Conservation (phyloP, 1,140 invertebrate species). For the roundworm (Caenorhabditis elegans) region DNA sequence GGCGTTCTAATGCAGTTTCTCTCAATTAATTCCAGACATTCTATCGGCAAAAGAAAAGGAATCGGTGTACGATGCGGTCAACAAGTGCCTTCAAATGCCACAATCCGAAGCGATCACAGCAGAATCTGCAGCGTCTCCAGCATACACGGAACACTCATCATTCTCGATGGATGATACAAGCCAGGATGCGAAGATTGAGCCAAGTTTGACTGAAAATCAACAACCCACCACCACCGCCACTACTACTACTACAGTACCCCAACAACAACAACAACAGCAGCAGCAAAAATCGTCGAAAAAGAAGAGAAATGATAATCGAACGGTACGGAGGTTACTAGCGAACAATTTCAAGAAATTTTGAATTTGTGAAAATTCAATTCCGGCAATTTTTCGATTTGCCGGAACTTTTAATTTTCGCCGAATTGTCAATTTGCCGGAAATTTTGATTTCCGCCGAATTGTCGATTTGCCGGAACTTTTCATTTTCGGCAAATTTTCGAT, state of each 20-base stretch:
- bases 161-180: slow-evolving; percentile 7
- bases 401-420: too few species aligned
- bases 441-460: too few species aligned
- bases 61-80: not conserved
- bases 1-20: too few species aligned
- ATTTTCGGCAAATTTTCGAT: too few species aligned
- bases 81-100: not conserved
- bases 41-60: not conserved
- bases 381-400: too few species aligned
- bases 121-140: not conserved
- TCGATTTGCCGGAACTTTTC: too few species aligned
- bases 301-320: slow-evolving; percentile 12
- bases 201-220: not conserved
- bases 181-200: not conserved
- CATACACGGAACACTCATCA: not conserved
- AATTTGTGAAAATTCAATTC: too few species aligned
- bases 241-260: not conserved
- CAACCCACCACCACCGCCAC: too few species aligned
- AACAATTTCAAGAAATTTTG: too few species aligned
- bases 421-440: too few species aligned
- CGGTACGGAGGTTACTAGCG: not conserved
- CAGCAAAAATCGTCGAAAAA: not conserved
- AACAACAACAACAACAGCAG: not conserved
- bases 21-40: not conserved
- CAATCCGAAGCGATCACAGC: not conserved